phyloP scores from a whole-genome alignment of 1,140 invertebrate species.

The Galleria mellonella region DNA sequence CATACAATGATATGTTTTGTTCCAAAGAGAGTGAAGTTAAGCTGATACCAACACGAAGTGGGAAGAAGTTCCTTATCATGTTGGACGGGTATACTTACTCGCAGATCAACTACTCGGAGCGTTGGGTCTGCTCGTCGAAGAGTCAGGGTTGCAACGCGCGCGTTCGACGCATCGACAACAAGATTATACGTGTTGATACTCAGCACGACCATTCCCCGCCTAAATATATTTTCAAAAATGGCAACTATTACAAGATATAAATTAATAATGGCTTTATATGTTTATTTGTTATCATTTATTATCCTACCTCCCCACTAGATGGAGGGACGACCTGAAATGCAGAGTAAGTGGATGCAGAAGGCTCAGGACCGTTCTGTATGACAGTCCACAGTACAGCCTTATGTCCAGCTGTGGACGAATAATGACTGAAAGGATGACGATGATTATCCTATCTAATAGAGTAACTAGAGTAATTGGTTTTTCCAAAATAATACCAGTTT shows the following conservation, averaged over 20 bases:
- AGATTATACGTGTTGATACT: conserved; percentile 1
- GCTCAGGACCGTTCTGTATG: no score
- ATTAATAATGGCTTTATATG: conserved; percentile 1
- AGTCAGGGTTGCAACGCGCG: conserved; percentile 8
- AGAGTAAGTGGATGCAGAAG: no score
- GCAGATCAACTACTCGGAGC: conserved; percentile 20
- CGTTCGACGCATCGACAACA: conserved; percentile 2
- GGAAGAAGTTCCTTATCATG: conserved; percentile 28
- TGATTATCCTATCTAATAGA: no score
- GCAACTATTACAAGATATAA: conserved; percentile 10
- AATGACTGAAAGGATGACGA: no score
- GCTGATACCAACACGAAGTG: conserved; percentile 22
- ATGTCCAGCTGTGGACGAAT: no score
- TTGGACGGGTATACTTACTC: conserved; percentile 32
- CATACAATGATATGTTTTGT: not conserved
- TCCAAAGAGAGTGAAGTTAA: conserved; percentile 6
- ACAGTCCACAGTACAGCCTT: no score
- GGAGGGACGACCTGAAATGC: no score
- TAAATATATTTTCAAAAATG: conserved; percentile 13
- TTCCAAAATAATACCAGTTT: no score
- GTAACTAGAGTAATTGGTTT: no score
- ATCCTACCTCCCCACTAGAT: no score
- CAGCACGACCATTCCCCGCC: conserved; percentile 20
- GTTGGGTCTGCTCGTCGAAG: conserved; percentile 24
- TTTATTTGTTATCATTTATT: no score